Conservation (phyloP, 2,797 vertebrate genomes). For the Gymnoscopelus microlampas region DNA sequence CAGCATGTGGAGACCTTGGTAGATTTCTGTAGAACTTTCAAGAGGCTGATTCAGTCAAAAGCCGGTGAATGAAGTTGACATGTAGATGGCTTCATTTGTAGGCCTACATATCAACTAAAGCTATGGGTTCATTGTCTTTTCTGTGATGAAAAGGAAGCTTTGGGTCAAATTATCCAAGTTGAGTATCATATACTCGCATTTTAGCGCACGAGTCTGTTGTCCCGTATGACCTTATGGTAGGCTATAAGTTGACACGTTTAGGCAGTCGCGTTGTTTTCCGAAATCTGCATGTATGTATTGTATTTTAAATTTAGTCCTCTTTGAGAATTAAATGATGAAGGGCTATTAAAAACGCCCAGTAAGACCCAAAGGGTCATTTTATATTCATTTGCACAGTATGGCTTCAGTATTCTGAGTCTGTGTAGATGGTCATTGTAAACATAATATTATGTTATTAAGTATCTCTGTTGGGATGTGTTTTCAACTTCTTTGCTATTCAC, state of each 20-base stretch:
- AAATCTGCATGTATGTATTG: constrained; percentile 81
- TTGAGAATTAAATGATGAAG: constrained; percentile 72
- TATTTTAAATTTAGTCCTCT: constrained; percentile 75
- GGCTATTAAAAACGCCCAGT: constrained; percentile 81
- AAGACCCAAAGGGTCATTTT: constrained; percentile 83
- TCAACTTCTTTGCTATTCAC: constrained; percentile 62
- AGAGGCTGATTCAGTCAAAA: background rate
- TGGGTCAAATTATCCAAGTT: constrained; percentile 54
- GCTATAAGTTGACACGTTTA: constrained; percentile 67
- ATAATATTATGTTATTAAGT: constrained; percentile 66
- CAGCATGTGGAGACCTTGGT: constrained; percentile 79
- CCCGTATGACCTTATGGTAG: constrained; percentile 27
- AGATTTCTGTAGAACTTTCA: constrained; percentile 21
- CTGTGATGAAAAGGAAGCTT: constrained; percentile 55
- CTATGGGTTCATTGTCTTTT: constrained; percentile 12
- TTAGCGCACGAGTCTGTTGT: constrained; percentile 72
- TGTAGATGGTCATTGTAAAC: constrained; percentile 76
- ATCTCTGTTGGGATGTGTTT: constrained; percentile 73
- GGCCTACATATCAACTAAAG: constrained; percentile 35
- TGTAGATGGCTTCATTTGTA: constrained; percentile 46
- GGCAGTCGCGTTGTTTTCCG: constrained; percentile 71
- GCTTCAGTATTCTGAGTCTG: constrained; percentile 69
- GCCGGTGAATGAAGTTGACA: constrained; percentile 17
- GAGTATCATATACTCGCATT: constrained; percentile 81
- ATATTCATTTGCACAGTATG: constrained; percentile 75